Evolutionary conservation across 2,113 vertebrate species (phyloP), one percentile per base, ranked within the genome.

Genomic region (Anthoscopus minutus): DNA sequence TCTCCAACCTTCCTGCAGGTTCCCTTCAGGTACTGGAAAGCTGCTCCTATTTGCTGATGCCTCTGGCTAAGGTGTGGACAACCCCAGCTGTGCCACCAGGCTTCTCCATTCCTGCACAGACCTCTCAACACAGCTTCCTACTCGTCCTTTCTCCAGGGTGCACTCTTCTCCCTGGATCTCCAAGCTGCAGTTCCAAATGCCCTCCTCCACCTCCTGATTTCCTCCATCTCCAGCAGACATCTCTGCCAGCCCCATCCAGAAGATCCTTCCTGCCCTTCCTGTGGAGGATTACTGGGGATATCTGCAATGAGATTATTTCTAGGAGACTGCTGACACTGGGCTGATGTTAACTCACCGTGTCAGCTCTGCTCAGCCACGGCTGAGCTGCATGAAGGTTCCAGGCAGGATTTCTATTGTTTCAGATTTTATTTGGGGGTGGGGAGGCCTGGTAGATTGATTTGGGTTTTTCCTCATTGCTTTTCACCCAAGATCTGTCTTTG

Each of bases 301-400:
- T 64, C 67, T 80, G 60, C 79, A 48, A 53, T 81, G 82, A 81
- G 89, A 92, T 90, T 60, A 88, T 96, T 93, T 88, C 93, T 51
- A 86, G 92, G 85, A 92, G 92, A 67, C 44, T n/a, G 31, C 91
- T 91, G 72, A 10, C 1, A 7, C 40, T 0, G 0, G 30, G 67
- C 78, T 96, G 86, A 87, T 44, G 86, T 8, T 94, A 85, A 92
- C 81, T 51, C 23, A 0, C 64, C 7, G 4, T 83, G 94, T 40
- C 91, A 96, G 87, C 85, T 86, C 45, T 0, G 0, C 61, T 78
- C 91, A 88, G 84, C 84, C 92, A 67, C 81, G 65, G 79, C 62
- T 6, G 8, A 62, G 62, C 38, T 77, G 62, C 54, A 22, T 69
- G 2, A 25, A 57, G 71, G 54, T 78, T 88, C 89, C 45, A 78